Base-by-base conservation (phyloP, 2,888 invertebrate genomes). In the Erebia palarica region DNA sequence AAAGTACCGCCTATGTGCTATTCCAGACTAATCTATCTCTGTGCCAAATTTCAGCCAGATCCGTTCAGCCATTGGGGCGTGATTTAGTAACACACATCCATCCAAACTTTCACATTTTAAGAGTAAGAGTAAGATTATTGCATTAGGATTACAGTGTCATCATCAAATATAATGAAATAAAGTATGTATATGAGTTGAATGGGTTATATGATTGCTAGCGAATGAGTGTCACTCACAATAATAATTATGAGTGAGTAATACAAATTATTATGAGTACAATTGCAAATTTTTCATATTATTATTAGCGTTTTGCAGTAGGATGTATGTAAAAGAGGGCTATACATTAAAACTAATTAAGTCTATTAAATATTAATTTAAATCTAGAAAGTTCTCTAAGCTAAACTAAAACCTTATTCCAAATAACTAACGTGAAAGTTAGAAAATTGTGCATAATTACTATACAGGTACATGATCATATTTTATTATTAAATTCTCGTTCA, bases 361-460 rank as follows among this genome's bases (percentile, higher is more conserved):
- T 55, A 21, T 21, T 21, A 55, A 55, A 18, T 55, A 53, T 0
- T 53, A 55, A 55, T 55, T 55, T 16, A 21, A 49, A 51, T 49
- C 63, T 64, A 64, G 10, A 14, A n/a, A 64, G 27, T 67, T 49
- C 21, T 47, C 49, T 60, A 51, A 59, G n/a, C 18, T 63, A 53
- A 53, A n/a, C 7, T 53, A 16, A 53, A 7, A 63, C 27, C 16
- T 51, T 44, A 27, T 5, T n/a, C 13, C 16, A 18, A 63, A 7
- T 16, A 51, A 27, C 11, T 69, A 61, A 53, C 21, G 55, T 57
- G 65, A 51, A 63, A 65, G 55, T 69, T 68, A 70, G 65, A 59
- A 71, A 72, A 74, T 78, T 78, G 78, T 78, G 78, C 78, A 78
- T 75, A 65, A 70, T 73, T 68, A 73, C 74, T 77, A 76, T 75